Evolutionary conservation across 2,797 vertebrate species (phyloP).

Genomic region (Craterocephalus amniculus): DNA sequence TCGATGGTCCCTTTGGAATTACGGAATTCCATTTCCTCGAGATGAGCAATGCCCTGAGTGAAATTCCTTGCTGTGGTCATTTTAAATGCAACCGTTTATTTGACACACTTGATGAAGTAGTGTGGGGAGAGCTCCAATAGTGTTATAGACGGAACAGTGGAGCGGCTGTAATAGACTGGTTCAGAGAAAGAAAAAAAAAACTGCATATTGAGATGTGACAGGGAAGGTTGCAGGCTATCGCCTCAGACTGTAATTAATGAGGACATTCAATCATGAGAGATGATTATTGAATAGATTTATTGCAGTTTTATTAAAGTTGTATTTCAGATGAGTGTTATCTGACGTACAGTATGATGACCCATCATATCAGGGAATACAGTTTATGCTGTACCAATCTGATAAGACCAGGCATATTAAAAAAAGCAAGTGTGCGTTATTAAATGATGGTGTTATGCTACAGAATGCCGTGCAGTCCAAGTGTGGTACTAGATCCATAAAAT

Average conservation of each 20-base stretch:
- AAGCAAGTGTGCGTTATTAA: slow-evolving; percentile 11
- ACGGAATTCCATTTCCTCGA: slow-evolving; percentile 69
- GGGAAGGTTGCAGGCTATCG: slow-evolving; percentile 32
- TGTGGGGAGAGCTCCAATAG: slow-evolving; percentile 30
- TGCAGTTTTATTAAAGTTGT: slow-evolving; percentile 36
- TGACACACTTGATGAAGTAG: slow-evolving; percentile 63
- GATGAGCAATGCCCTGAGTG: slow-evolving; percentile 69
- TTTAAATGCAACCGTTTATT: slow-evolving; percentile 64
- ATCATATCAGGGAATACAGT: slow-evolving; percentile 15
- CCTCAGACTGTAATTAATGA: slow-evolving; percentile 57
- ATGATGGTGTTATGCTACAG: slow-evolving; percentile 12
- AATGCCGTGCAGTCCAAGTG: slow-evolving; percentile 4
- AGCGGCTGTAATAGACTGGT: slow-evolving; percentile 42
- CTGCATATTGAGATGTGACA: slow-evolving; percentile 68
- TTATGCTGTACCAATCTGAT: slow-evolving; percentile 18
- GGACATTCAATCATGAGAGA: slow-evolving; percentile 34
- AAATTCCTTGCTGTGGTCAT: slow-evolving; percentile 68
- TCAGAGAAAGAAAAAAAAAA: slow-evolving; percentile 32
- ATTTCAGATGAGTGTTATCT: slow-evolving; percentile 24
- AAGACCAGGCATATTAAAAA: slow-evolving; percentile 14
- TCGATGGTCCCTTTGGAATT: slow-evolving; percentile 65
- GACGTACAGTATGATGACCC: slow-evolving; percentile 12
- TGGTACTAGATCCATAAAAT: background rate
- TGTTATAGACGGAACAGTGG: slow-evolving; percentile 33
- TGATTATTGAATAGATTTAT: slow-evolving; percentile 30